These are phyloP conservation scores for Onychostruthus taczanowskii DNA, from an alignment of 2,113 vertebrate genomes.

Conservation along the genomic window DNA sequence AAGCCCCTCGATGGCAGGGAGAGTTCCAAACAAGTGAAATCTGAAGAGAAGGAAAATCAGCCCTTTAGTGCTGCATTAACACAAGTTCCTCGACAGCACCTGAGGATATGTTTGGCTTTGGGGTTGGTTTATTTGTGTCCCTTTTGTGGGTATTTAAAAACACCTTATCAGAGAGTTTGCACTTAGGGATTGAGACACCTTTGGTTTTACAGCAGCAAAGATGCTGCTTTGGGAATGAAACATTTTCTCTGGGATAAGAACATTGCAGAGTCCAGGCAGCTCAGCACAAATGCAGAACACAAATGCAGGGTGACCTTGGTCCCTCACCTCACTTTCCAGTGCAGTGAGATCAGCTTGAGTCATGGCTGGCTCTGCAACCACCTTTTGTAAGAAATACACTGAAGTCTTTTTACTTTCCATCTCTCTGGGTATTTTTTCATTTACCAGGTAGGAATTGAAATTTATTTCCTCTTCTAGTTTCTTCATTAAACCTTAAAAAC, in stretches of 20 bases:
- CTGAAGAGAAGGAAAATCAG: background rate
- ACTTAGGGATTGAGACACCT: background rate
- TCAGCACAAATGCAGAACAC: background rate
- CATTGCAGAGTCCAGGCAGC: background rate
- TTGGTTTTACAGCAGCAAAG: background rate
- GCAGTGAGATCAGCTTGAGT: slow-evolving; percentile 85
- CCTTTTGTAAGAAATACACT: slow-evolving; percentile 86
- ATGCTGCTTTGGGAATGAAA: background rate
- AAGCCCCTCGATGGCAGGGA: background rate
- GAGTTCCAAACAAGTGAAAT: background rate
- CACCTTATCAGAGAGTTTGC: background rate
- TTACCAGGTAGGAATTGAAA: slow-evolving; percentile 91
- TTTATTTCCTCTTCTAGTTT: slow-evolving; percentile 94
- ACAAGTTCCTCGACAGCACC: background rate
- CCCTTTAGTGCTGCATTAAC: background rate
- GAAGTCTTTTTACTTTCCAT: slow-evolving; percentile 83
- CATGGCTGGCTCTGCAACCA: slow-evolving; percentile 90
- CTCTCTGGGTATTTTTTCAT: slow-evolving; percentile 92
- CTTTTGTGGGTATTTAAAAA: background rate
- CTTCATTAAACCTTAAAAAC: slow-evolving; percentile 87
- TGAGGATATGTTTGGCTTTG: background rate
- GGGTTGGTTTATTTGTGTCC: background rate
- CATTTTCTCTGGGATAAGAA: background rate
- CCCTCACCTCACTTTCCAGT: slow-evolving; percentile 84
- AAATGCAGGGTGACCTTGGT: background rate